Evolutionary conservation across 1,140 invertebrate species (phyloP), one percentile per base, ranked within the genome.

Genomic region (Saccostrea echinata): DNA sequence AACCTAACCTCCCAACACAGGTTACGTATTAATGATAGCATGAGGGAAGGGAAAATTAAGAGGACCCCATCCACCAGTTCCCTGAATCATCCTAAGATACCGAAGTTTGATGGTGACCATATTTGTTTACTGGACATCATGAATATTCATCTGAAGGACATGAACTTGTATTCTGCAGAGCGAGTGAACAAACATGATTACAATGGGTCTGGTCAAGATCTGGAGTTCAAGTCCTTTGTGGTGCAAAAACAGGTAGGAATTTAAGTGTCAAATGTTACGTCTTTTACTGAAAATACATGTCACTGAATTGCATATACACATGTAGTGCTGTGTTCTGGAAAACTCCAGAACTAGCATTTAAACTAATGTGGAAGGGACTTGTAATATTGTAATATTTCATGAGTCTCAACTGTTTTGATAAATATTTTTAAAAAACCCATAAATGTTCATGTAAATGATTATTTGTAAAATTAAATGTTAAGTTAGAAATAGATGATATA

Each of bases 151-250:
- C 93, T 98, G 55, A 96, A 97, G 6, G 97, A 98, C 90, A 98
- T 98, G 96, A 97, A 98, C 93, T 94, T 98, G 2, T 97, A 97
- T 89, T 96, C 97, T 6, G 97, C 97, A 61, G 89, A 92, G 64
- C 89, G 94, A 35, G 91, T 94, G 4, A 85, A 91, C 57, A 94
- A 93, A 84, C 90, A 88, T n/a, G 33, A 89, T 13, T 93, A 92
- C 83, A 89, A 87, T 16, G 84, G 89, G 1, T 83, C 76, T 21
- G 55, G 84, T 0, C 88, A 88, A 57, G 94, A 93, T 88, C 90
- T 94, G 84, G 93, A 92, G 86, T 94, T 94, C 86, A 91, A 91
- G 80, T 91, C 91, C 12, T 94, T 90, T 91, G 85, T 93, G 2
- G 88, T 94, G 27, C 89, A 93, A 64, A 91, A 90, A 91, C 91